Conservation (phyloP, 2,113 vertebrate genomes). For the Anoura caudifer region DNA sequence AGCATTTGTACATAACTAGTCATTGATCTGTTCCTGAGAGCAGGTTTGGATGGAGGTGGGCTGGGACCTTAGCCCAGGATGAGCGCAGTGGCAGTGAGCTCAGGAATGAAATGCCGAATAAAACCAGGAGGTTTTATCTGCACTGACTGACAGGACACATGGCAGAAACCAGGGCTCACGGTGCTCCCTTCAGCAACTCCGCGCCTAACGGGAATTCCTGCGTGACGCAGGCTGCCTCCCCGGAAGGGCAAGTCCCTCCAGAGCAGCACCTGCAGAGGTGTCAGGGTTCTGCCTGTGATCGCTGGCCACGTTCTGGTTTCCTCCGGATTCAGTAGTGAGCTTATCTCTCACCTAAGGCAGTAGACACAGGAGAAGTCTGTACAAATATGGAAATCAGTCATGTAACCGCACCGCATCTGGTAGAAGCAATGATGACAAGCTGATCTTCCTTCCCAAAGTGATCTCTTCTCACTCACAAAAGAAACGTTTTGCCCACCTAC, state of each 20-base stretch:
- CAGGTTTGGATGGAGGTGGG: neutral
- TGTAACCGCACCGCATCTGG: neutral
- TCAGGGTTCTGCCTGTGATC: neutral
- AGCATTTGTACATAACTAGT: neutral
- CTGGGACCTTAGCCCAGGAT: neutral
- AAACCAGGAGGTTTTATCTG: neutral
- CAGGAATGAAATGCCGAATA: neutral
- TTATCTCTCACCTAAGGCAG: neutral
- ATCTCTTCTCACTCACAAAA: neutral
- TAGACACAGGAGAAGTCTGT: neutral
- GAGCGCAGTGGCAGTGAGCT: neutral
- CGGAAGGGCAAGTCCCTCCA: neutral
- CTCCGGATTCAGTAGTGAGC: neutral
- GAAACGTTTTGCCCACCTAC: neutral
- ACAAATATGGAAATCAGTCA: neutral
- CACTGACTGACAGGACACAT: accelerated
- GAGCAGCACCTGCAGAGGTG: neutral
- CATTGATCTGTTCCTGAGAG: neutral
- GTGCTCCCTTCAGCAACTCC: neutral
- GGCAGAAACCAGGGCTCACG: neutral
- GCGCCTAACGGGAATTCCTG: neutral
- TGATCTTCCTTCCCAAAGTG: neutral
- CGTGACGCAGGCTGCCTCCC: neutral
- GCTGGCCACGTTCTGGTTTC: neutral
- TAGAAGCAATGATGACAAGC: neutral